Base-by-base conservation (phyloP, 92 coral and sea anemone species). In the Montipora capitata region DNA sequence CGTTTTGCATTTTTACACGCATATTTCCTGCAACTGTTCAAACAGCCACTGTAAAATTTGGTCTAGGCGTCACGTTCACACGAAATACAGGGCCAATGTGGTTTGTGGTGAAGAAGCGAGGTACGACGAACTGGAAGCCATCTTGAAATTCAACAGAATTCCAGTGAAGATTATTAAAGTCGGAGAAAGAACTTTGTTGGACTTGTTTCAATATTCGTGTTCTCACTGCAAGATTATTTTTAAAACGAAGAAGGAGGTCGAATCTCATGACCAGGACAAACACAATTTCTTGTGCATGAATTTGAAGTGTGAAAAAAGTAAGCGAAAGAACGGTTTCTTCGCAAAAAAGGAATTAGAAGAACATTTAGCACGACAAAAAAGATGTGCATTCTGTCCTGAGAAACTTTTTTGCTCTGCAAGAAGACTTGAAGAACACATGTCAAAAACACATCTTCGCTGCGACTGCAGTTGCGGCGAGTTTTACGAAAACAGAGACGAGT, bases 271-370 rank as follows among this genome's bases (percentile, higher is more conserved):
- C 59, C 90, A 94, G 35, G 85, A 65, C 18, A 77, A 83, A 15
- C 98, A 95, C 68, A 95, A 95, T 83, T 95, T 72, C 70, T 69
- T 95, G 56, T 95, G 98, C 74, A n/a, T 69, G 14, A 95, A 95
- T 77, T 38, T 66, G 16, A 82, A 63, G 16, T 95, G 98, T 64
- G 98, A 93, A 11, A 95, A 93, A 83, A 95, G 98, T 71, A 95
- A 93, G 68, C 87, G 96, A 18, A 92, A 94, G 15, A 95, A 93
- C 44, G 98, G 98, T 9, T 95, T 95, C 85, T 95, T 95, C 78
- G 91, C 94, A 39, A 93, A 69, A 73, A 83, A 77, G 16, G 98
- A 95, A 17, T 83, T 95, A 4, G 86, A 91, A 2, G 86, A 93
- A 10, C 96, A 95, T 44, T 45, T 92, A 2, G 77, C 79, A 13